Conservation (phyloP, 1,140 invertebrate genomes). For the Sipha flava region DNA sequence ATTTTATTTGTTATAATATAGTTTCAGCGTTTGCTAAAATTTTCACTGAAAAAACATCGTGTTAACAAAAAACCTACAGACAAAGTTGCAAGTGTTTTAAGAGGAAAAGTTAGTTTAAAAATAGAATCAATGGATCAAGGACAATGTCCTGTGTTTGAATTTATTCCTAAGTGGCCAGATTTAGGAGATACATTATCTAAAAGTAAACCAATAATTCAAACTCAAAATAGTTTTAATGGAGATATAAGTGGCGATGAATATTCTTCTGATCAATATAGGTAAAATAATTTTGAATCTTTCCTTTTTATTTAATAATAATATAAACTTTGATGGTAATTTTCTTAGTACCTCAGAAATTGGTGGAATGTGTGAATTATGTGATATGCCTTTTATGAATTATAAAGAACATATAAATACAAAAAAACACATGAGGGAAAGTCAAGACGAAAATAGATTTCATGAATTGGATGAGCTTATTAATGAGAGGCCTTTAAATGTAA, state of each 20-base stretch:
- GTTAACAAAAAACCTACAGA: neutral
- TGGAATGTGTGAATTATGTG: conserved; percentile 24
- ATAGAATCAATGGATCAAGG: conserved; percentile 16
- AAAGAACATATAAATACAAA: conserved; percentile 23
- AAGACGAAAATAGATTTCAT: neutral
- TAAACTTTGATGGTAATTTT: neutral
- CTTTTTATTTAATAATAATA: neutral
- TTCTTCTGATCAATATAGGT: conserved; percentile 18
- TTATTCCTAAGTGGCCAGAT: conserved; percentile 21
- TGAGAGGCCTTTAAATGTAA: conserved; percentile 1
- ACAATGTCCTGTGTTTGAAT: conserved; percentile 23
- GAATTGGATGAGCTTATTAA: conserved; percentile 18
- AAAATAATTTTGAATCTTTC: neutral
- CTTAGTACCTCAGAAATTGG: conserved; percentile 22
- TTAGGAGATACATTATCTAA: conserved; percentile 6
- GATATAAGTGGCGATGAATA: conserved; percentile 2
- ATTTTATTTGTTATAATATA: neutral
- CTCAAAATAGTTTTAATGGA: neutral
- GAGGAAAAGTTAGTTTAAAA: conserved; percentile 25
- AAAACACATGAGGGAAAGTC: conserved; percentile 19
- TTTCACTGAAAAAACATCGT: neutral
- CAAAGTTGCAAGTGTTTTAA: conserved; percentile 1
- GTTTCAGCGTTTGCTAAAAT: conserved; percentile 18
- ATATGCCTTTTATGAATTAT: conserved; percentile 25
- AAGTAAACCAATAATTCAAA: neutral